Conservation (phyloP, 2,888 invertebrate species). For the Drosophila buzzatii region DNA sequence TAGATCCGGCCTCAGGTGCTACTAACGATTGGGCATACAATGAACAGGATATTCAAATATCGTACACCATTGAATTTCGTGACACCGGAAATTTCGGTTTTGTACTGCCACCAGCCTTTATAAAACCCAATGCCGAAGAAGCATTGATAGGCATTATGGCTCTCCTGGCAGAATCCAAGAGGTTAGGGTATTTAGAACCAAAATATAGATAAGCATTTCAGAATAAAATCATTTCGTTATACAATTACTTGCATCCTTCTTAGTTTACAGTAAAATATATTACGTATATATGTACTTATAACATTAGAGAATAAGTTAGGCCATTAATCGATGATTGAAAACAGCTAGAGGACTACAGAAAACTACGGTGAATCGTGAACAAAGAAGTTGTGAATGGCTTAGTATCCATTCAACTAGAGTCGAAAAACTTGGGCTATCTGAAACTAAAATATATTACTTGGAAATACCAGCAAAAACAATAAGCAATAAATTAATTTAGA, state of each 20-base stretch:
- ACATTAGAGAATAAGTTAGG: no score
- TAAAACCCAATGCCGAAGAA: constrained; percentile 88
- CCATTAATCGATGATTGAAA: no score
- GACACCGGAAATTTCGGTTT: constrained; percentile 90
- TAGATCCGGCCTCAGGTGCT: constrained; percentile 83
- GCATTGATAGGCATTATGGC: constrained; percentile 86
- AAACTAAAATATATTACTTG: constrained; percentile 38
- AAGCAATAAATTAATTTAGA: constrained; percentile 55
- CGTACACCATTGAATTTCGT: constrained; percentile 86
- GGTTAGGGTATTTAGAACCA: constrained; percentile 70
- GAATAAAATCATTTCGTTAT: neutral
- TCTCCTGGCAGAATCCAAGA: constrained; percentile 81
- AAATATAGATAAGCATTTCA: constrained; percentile 34
- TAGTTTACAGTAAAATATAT: no score
- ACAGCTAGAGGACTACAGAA: neutral
- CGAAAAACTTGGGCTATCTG: constrained; percentile 28
- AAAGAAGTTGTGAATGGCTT: neutral
- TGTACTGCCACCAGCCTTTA: constrained; percentile 88
- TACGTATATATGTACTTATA: no score
- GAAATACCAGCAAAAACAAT: constrained; percentile 24
- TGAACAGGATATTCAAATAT: constrained; percentile 86
- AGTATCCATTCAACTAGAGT: neutral
- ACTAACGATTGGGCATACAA: constrained; percentile 86
- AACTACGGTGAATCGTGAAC: neutral
- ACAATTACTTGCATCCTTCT: neutral